These are phyloP conservation scores for Platalea minor DNA, from an alignment of 2,797 vertebrate species.

Conservation along the genomic window DNA sequence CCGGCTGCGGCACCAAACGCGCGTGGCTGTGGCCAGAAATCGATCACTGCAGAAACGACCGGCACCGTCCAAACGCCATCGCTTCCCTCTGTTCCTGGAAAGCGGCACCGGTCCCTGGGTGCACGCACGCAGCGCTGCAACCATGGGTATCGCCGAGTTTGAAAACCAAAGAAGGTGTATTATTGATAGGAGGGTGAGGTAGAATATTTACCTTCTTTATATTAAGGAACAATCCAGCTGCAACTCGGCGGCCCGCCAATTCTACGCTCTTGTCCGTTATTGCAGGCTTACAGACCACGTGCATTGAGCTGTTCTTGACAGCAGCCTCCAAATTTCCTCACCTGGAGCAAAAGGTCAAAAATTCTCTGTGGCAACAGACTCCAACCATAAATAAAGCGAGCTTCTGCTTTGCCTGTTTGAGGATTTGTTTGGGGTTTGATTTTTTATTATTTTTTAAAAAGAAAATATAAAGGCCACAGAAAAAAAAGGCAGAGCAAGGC, in stretches of 20 bases:
- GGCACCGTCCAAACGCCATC: fast-evolving
- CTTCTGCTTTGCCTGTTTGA: not conserved
- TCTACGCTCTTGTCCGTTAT: fast-evolving
- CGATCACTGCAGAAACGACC: fast-evolving
- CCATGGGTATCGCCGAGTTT: fast-evolving
- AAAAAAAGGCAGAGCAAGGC: not conserved
- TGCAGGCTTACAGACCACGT: not conserved
- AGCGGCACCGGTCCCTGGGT: fast-evolving
- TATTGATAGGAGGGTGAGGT: not conserved
- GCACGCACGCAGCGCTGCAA: not conserved
- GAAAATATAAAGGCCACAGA: not conserved
- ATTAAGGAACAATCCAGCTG: not conserved
- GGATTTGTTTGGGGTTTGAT: not conserved
- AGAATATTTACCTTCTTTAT: not conserved
- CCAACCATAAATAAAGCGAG: fast-evolving
- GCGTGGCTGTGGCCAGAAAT: not conserved
- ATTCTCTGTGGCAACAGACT: not conserved
- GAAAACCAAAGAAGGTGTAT: too few species aligned
- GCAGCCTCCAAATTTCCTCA: not conserved
- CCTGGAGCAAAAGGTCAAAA: not conserved
- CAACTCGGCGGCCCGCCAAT: fast-evolving
- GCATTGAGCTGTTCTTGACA: not conserved
- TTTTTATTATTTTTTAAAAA: not conserved
- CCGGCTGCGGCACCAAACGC: not conserved
- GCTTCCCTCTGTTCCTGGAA: not conserved